These are phyloP conservation scores for Alaudala cheleensis DNA, from an alignment of 2,113 vertebrate species.

Conservation along the genomic window DNA sequence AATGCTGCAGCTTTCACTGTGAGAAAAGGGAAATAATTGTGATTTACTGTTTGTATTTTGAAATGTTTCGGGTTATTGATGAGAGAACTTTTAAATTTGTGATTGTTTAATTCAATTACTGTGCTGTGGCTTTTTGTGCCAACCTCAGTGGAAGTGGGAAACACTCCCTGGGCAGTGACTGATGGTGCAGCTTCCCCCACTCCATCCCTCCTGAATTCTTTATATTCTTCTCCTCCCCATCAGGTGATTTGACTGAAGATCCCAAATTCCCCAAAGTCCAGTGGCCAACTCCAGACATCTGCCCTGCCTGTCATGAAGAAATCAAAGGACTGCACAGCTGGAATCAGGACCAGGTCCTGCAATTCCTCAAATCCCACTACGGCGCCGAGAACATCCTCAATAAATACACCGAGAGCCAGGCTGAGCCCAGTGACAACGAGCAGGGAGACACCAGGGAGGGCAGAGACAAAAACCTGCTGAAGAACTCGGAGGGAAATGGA, in stretches of 20 bases:
- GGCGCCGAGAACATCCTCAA: constrained; percentile 75
- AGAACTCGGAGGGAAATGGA: neutral
- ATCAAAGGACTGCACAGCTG: constrained; percentile 83
- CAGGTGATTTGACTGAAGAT: constrained; percentile 89
- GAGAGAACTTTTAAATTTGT: neutral
- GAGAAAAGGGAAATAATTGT: neutral
- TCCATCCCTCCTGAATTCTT: neutral
- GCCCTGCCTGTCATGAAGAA: constrained; percentile 88
- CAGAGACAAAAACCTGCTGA: neutral
- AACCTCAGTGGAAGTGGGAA: neutral
- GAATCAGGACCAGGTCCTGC: constrained; percentile 81
- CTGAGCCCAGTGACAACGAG: neutral
- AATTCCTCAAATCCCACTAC: constrained; percentile 86
- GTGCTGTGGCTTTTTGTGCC: neutral
- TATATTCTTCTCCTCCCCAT: neutral
- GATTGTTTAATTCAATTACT: neutral
- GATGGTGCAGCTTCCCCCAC: neutral
- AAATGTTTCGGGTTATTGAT: accelerated
- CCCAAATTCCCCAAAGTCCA: constrained; percentile 88
- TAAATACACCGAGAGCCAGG: constrained; percentile 57
- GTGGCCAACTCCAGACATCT: constrained; percentile 90
- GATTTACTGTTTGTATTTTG: neutral
- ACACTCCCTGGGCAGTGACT: neutral
- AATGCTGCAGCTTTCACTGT: neutral
- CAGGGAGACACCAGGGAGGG: neutral